Percentiles rank a stretch among this genome's conserved stretches.
Evolutionary conservation across 1,140 invertebrate genomes (phyloP).

Genomic region (Drosophila micromelanica): DNA sequence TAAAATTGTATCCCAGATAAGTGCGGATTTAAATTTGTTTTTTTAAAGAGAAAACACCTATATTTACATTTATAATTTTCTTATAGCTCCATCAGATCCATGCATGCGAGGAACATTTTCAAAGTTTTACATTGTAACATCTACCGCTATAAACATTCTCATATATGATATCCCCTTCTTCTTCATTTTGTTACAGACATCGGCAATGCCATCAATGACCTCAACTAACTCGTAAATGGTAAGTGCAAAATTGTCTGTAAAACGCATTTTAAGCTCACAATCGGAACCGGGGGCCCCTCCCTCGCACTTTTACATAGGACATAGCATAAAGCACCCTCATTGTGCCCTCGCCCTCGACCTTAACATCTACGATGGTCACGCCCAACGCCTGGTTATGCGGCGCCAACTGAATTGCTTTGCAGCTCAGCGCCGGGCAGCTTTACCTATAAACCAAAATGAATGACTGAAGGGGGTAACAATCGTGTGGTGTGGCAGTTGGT

Average conservation of each 20-base stretch:
- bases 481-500: not conserved
- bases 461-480: constrained; percentile 56
- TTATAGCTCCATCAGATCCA: no score
- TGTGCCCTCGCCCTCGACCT: constrained; percentile 27
- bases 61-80: no score
- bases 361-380: constrained; percentile 14
- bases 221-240: constrained; percentile 71
- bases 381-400: constrained; percentile 42
- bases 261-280: constrained; percentile 60
- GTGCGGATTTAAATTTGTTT: no score
- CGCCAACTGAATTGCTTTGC: constrained; percentile 71
- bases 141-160: not conserved
- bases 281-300: constrained; percentile 7
- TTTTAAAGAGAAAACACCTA: no score
- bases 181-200: constrained; percentile 45
- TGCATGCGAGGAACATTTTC: not conserved
- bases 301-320: not conserved
- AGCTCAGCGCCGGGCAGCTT: constrained; percentile 37
- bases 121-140: not conserved
- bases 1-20: no score
- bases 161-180: constrained; percentile 4
- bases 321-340: constrained; percentile 16
- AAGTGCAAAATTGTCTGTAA: constrained; percentile 70
- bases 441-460: constrained; percentile 76
- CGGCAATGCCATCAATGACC: constrained; percentile 49